Base-by-base conservation (phyloP, 2,797 vertebrate genomes). In the Syndactyla subalaris region DNA sequence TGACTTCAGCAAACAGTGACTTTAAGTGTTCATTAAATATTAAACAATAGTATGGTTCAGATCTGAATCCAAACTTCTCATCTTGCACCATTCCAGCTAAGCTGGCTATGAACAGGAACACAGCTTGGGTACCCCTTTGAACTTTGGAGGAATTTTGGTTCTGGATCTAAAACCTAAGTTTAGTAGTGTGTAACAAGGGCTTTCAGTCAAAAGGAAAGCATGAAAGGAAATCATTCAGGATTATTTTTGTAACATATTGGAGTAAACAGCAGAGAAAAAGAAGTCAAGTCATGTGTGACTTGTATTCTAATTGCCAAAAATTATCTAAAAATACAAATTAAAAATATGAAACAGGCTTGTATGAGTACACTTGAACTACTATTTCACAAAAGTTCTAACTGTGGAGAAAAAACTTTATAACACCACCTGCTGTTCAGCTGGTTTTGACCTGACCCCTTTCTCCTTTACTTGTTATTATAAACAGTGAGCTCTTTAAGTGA, bases 401-500 rank as follows among this genome's bases (percentile, higher is more conserved):
- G 92, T 9, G 27, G 86, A 75, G 88, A 96, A 72, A 97, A 96
- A 97, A 71, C 86, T 96, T 97, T 97, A 97, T 89, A 98, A 97
- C 98, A 98, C 97, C 98, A 98, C 98, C 98, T 98, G 98, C 97
- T 98, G 92, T 96, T 98, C 74, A 48, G 95, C 98, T 97, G 97
- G 97, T 96, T 97, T 95, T 97, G 98, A 98, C 98, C 98, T 98
- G 98, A 98, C 98, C 97, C 98, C 97, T 98, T 98, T 98, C 97
- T 98, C 97, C 98, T 98, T 97, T 98, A 96, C 97, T 97, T 98
- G 98, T 98, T 98, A 98, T 98, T 98, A 98, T 98, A 99, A 99
- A 98, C 98, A 98, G 96, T 95, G 94, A 97, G 97, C 97, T 98
- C 98, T 98, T 98, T 98, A 98, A 98, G 98, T 98, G 97, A 96